Evolutionary conservation across 2,888 invertebrate genomes (phyloP).

Genomic region (Cylloceria caligata): DNA sequence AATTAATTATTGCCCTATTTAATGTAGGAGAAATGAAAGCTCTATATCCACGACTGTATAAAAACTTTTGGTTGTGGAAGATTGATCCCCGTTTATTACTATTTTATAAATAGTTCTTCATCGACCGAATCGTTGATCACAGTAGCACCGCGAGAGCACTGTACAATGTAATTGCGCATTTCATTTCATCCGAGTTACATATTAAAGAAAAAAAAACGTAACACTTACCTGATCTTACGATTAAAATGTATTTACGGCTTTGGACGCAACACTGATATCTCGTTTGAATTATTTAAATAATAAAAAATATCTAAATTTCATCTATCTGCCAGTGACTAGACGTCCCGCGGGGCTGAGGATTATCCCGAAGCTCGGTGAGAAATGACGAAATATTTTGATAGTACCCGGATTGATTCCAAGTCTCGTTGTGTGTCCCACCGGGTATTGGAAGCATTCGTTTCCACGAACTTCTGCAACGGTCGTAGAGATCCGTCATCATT

Average conservation of each 20-base stretch:
- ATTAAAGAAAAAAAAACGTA: constrained; percentile 14
- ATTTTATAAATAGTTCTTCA: constrained; percentile 58
- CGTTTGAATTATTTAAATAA: constrained; percentile 27
- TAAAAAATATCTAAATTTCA: constrained; percentile 71
- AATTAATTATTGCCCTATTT: constrained; percentile 1
- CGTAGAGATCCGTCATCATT: constrained; percentile 94
- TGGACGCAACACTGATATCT: constrained; percentile 69
- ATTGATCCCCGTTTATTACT: constrained; percentile 63
- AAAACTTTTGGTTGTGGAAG: constrained; percentile 44
- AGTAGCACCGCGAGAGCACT: constrained; percentile 55
- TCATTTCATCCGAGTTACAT: constrained; percentile 33
- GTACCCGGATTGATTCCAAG: constrained; percentile 95
- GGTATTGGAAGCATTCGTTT: constrained; percentile 92
- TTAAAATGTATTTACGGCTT: constrained; percentile 60
- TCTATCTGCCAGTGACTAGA: constrained; percentile 80
- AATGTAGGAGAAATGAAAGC: constrained; percentile 21
- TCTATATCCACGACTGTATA: constrained; percentile 18
- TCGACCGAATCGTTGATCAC: constrained; percentile 61
- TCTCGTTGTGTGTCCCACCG: constrained; percentile 97
- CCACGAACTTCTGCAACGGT: constrained; percentile 90
- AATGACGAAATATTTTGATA: constrained; percentile 84
- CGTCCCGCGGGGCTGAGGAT: constrained; percentile 75
- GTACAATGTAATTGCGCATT: constrained; percentile 23
- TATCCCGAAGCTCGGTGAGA: constrained; percentile 79
- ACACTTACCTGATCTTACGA: constrained; percentile 15